A percentile compares a stretch with the other conserved stretches of the same genome.
Evolutionary conservation across 2,797 vertebrate species (phyloP).

Genomic region (Sciaenops ocellatus): DNA sequence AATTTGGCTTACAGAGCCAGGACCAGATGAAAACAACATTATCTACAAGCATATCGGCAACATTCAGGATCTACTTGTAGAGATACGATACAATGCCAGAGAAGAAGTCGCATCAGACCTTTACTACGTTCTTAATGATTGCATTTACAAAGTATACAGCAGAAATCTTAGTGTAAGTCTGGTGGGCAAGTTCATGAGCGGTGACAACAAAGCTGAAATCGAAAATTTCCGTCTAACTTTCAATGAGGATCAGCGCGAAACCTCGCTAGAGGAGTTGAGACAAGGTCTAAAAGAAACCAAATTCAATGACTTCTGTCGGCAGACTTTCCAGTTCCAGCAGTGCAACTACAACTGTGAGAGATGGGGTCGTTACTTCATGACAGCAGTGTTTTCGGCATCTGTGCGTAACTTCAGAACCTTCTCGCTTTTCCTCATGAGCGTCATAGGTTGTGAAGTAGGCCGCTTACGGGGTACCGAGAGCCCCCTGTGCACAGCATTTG

Average conservation of each 20-base stretch:
- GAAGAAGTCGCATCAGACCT: slow-evolving; percentile 62
- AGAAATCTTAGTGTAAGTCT: slow-evolving; percentile 64
- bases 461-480: slow-evolving; percentile 54
- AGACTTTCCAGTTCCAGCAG: slow-evolving; percentile 77
- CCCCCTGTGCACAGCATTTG: slow-evolving; percentile 72
- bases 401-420: slow-evolving; percentile 78
- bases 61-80: slow-evolving; percentile 79
- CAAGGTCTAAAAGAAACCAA: slow-evolving; percentile 70
- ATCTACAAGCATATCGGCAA: slow-evolving; percentile 71
- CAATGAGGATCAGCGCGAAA: slow-evolving; percentile 22
- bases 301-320: slow-evolving; percentile 76
- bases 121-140: slow-evolving; percentile 77
- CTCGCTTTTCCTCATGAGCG: slow-evolving; percentile 80
- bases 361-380: slow-evolving; percentile 80
- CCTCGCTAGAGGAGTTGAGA: slow-evolving; percentile 66
- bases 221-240: slow-evolving; percentile 62
- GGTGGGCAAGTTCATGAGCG: slow-evolving; percentile 67
- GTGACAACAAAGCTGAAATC: slow-evolving; percentile 29
- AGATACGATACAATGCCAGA: slow-evolving; percentile 77
- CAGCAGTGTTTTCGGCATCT: slow-evolving; percentile 74
- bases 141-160: slow-evolving; percentile 71
- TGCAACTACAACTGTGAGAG: slow-evolving; percentile 75
- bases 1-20: slow-evolving; percentile 68
- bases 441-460: slow-evolving; percentile 78
- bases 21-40: slow-evolving; percentile 18